Evolutionary conservation across 2,113 vertebrate genomes (phyloP), one percentile per base, ranked within the genome.

Genomic region (Chionomys nivalis): DNA sequence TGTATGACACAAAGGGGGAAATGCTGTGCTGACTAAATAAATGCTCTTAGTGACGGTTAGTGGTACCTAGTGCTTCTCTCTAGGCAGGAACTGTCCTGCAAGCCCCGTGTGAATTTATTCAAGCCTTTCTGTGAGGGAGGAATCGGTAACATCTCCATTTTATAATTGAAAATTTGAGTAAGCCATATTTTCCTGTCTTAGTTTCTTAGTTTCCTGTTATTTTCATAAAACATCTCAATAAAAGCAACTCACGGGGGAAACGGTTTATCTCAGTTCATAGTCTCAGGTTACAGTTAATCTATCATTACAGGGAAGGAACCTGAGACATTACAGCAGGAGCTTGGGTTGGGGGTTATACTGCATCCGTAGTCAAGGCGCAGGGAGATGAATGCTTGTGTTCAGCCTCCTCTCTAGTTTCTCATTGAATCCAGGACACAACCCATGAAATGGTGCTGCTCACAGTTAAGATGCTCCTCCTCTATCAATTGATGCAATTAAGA

Each of bases 161-260:
- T 91, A 39, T 26, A 89, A 33, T 78, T 73, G 73, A 86, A 81
- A 88, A 24, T 87, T 89, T 39, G 65, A 94, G 19, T 82, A 42
- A 92, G 52, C 63, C 83, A 24, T 44, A 13, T 92, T 28, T 81
- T 23, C 78, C 33, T 58, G 52, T 24, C 78, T n/a, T 81, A 36
- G 39, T 26, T 76, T 76, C 23, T 76, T 75, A 42, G 33, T 52
- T 81, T 81, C 10, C 78, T 81, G 33, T 55, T 81, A 11, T n/a
- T 58, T 55, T 58, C 33, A 58, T 13, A 58, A n/a, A 55, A 81
- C 36, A n/a, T 55, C 17, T 17, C 19, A n/a, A n/a, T 21, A n/a
- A 24, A 81, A 58, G 33, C 10, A n/a, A 81, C 49, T 58, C 24
- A 81, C 58, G 52, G 36, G 19, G 11, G 2, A 24, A 81, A 36